These are phyloP conservation scores for Leptopilina boulardi DNA, from an alignment of 1,140 invertebrate species.

Conservation along the genomic window DNA sequence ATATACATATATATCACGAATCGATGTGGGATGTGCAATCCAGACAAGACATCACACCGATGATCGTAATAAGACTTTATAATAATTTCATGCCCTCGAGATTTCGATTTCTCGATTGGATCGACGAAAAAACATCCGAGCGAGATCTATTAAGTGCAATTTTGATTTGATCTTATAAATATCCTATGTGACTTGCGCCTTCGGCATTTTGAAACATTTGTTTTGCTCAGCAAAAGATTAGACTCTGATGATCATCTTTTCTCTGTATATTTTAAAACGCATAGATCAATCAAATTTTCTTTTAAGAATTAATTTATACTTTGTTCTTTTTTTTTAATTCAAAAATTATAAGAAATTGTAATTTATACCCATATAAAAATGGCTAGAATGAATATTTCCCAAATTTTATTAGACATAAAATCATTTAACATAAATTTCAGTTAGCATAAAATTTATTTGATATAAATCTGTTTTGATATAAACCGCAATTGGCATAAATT, in stretches of 20 bases:
- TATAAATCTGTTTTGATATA: too few species aligned
- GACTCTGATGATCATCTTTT: not conserved
- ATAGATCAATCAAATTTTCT: too few species aligned
- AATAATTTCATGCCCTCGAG: conserved; percentile 26
- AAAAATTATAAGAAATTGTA: too few species aligned
- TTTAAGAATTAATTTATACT: not conserved
- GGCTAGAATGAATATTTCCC: too few species aligned
- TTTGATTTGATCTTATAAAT: conserved; percentile 32
- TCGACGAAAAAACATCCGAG: not conserved
- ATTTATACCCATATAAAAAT: too few species aligned
- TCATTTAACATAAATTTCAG: too few species aligned
- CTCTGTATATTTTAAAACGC: not conserved
- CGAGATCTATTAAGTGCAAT: conserved; percentile 31
- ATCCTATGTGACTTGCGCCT: not conserved
- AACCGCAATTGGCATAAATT: too few species aligned
- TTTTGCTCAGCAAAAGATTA: not conserved
- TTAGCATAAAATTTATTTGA: too few species aligned
- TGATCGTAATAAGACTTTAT: conserved; percentile 31
- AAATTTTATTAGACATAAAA: too few species aligned
- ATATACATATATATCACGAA: conserved; percentile 11
- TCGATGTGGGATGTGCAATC: conserved; percentile 9
- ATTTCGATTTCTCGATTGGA: conserved; percentile 26
- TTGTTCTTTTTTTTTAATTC: not conserved
- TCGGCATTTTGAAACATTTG: not conserved
- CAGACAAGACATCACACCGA: conserved; percentile 16